Evolutionary conservation across 2,113 vertebrate species (phyloP), one percentile per base, ranked within the genome.

Genomic region (Halichoeres trimaculatus): DNA sequence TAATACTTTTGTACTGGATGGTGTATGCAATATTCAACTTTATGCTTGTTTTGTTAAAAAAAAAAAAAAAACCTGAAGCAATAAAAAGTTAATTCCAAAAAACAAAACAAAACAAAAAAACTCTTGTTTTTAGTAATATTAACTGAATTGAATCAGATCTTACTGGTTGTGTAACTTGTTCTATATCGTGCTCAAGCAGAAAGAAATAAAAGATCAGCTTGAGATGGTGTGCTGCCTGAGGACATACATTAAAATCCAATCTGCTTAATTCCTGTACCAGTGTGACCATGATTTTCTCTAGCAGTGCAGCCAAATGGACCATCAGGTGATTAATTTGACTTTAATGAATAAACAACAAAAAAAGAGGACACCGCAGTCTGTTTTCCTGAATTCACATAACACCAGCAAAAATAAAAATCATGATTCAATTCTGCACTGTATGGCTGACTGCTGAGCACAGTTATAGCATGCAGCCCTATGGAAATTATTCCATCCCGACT

Each of bases 401-500:
- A 45, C 43, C 43, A 19, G 14, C 13, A 41, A 12, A 41, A 5
- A 17, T 17, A 17, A 17, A 45, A 45, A 45, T 45, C 16, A 45
- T 45, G 16, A 52, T 68, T 56, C 57, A 13, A 61, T 76, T 52
- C 34, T n/a, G 11, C 36, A 56, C 56, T 36, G 56, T 26, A 10
- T 5, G 17, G 26, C 30, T 23, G 47, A 8, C 13, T 43, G 13
- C 38, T 38, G 17, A 45, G 59, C 36, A 80, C 19, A 40, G 65
- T 69, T 70, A 68, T 61, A 0, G 9, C 41, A 50, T 48, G 63
- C n/a, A 2, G 12, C 9, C n/a, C 70, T 74, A 48, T 72, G 71
- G 58, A 76, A 73, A 69, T 64, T 23, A 74, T 53, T 65, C 19
- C 16, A 16, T 78, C 54, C 57, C 0, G 0, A 38, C 30, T 67